A percentile compares a stretch with the other conserved stretches of the same genome.
Evolutionary conservation across 2,888 invertebrate species (phyloP).

Genomic region (Calameuta pallipes): DNA sequence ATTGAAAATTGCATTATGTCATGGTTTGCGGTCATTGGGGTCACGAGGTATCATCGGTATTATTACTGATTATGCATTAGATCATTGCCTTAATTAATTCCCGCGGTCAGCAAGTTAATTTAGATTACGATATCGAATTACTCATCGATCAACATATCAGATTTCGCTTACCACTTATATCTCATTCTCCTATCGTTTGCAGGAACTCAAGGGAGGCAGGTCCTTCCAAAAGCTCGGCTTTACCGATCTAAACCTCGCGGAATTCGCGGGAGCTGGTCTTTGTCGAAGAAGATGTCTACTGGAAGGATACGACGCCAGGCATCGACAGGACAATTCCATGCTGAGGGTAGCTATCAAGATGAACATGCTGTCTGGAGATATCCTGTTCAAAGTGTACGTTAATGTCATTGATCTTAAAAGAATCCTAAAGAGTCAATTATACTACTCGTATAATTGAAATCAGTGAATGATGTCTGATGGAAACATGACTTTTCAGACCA

Average conservation of each 20-base stretch:
- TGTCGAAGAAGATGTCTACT: slow-evolving; percentile 88
- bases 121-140: neutral
- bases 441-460: neutral
- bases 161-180: neutral
- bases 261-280: slow-evolving; percentile 94
- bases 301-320: slow-evolving; percentile 94
- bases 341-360: slow-evolving; percentile 90
- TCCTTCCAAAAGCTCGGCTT: slow-evolving; percentile 96
- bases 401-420: neutral
- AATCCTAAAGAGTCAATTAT: neutral
- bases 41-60: neutral
- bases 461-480: slow-evolving; percentile 8
- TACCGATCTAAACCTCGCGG: slow-evolving; percentile 96
- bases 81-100: neutral
- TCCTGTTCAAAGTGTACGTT: slow-evolving; percentile 96
- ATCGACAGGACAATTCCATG: slow-evolving; percentile 96
- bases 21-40: neutral
- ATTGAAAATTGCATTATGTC: neutral
- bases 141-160: neutral
- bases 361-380: slow-evolving; percentile 96
- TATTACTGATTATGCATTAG: neutral
- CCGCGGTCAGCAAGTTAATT: neutral
- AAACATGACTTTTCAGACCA: slow-evolving; percentile 67
- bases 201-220: slow-evolving; percentile 82
- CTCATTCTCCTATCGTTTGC: slow-evolving; percentile 26